phyloP scores from a whole-genome alignment of 2,888 invertebrate genomes.

The Nebria salina region DNA sequence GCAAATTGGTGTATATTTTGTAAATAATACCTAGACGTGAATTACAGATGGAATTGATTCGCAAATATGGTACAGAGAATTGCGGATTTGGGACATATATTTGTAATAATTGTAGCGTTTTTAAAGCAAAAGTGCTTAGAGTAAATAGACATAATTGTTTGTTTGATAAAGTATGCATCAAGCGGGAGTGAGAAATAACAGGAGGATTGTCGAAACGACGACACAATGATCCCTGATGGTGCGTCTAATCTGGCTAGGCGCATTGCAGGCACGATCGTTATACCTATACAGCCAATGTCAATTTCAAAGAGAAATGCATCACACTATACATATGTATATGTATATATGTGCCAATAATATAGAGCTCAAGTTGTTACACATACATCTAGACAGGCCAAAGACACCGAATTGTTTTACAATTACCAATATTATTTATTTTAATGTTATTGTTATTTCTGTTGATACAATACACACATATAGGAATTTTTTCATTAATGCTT shows the following conservation, averaged over 20 bases:
- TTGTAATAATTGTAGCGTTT: background rate
- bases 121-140: constrained; percentile 1
- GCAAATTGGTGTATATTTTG: too few species aligned
- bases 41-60: too few species aligned
- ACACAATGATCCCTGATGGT: constrained; percentile 8
- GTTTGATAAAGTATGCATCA: background rate
- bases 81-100: too few species aligned
- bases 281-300: constrained; percentile 12
- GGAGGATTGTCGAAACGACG: background rate
- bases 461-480: too few species aligned
- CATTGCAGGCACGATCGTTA: constrained; percentile 6
- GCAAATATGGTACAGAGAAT: too few species aligned
- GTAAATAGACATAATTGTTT: background rate
- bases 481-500: too few species aligned
- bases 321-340: background rate
- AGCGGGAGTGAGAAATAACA: background rate
- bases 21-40: too few species aligned
- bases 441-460: too few species aligned
- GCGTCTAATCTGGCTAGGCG: constrained; percentile 17
- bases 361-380: too few species aligned
- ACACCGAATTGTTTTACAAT: too few species aligned
- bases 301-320: constrained; percentile 16
- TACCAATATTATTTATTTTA: too few species aligned
- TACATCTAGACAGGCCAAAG: too few species aligned
- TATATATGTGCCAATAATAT: background rate